phyloP scores from a whole-genome alignment of 2,888 invertebrate species.

The Scelioninae gen. 2 region DNA sequence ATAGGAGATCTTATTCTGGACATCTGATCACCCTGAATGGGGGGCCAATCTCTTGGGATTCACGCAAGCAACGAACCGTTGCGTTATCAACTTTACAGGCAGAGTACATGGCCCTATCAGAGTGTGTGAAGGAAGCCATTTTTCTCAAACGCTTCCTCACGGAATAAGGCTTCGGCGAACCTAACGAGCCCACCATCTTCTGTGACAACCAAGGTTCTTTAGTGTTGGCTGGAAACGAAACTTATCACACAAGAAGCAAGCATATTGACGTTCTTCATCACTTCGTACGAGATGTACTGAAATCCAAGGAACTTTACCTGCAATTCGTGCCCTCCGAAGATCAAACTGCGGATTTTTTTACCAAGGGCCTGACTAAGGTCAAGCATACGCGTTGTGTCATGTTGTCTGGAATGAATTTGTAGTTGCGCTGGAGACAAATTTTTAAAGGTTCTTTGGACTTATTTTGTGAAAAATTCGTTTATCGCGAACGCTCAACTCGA shows the following conservation, averaged over 20 bases:
- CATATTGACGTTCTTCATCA: slow-evolving; percentile 47
- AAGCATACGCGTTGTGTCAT: no score
- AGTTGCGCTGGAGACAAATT: no score
- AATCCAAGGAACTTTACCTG: slow-evolving; percentile 3
- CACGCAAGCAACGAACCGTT: slow-evolving; percentile 54
- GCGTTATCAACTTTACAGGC: background rate
- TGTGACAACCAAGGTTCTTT: slow-evolving; percentile 53
- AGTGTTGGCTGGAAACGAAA: slow-evolving; percentile 30
- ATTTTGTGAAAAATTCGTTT: no score
- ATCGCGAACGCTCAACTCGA: no score
- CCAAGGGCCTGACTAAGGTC: slow-evolving; percentile 25
- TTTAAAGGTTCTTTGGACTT: no score
- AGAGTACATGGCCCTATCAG: slow-evolving; percentile 49
- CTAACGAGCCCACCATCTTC: slow-evolving; percentile 27
- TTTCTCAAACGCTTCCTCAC: slow-evolving; percentile 42
- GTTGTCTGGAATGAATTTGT: no score
- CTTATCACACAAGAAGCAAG: slow-evolving; percentile 39
- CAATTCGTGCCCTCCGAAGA: slow-evolving; percentile 33
- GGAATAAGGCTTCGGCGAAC: slow-evolving; percentile 42
- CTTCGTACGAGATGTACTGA: slow-evolving; percentile 38
- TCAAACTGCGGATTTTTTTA: slow-evolving; percentile 47
- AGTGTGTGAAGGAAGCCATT: slow-evolving; percentile 49
- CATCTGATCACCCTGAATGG: slow-evolving; percentile 53
- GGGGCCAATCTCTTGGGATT: slow-evolving; percentile 56
- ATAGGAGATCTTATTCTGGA: slow-evolving; percentile 63